Conservation (phyloP, 2,113 vertebrate species). For the Pelodiscus sinensis region DNA sequence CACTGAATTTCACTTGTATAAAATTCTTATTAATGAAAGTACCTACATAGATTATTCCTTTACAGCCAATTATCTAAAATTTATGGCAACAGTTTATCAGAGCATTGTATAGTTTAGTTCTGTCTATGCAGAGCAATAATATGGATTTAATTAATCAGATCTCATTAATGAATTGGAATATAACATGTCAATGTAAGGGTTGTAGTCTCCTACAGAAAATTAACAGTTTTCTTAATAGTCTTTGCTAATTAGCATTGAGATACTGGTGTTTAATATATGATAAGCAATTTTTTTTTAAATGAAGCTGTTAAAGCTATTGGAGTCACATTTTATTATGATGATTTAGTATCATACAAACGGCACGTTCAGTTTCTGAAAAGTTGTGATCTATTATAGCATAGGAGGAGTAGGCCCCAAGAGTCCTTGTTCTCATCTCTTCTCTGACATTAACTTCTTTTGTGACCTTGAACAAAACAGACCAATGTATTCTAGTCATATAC, state of each 20-base stretch:
- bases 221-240: background rate
- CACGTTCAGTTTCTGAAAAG: background rate
- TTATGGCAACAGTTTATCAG: background rate
- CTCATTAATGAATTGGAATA: background rate
- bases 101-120: constrained; percentile 3
- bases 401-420: background rate
- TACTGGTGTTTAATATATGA: background rate
- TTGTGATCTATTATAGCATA: background rate
- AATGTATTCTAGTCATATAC: background rate
- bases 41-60: constrained; percentile 39
- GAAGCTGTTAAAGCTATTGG: background rate
- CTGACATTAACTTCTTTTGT: background rate
- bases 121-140: constrained; percentile 23
- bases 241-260: background rate
- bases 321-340: background rate
- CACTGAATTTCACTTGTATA: constrained; percentile 27
- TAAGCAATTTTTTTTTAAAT: background rate
- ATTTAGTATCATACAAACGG: background rate
- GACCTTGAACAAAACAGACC: background rate
- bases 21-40: constrained; percentile 49
- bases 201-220: background rate
- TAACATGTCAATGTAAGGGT: background rate
- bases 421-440: background rate
- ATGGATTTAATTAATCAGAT: constrained; percentile 40
- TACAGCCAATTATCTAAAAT: constrained; percentile 6